phyloP scores from a whole-genome alignment of 2,888 invertebrate species.

The Palloptera scutellata region DNA sequence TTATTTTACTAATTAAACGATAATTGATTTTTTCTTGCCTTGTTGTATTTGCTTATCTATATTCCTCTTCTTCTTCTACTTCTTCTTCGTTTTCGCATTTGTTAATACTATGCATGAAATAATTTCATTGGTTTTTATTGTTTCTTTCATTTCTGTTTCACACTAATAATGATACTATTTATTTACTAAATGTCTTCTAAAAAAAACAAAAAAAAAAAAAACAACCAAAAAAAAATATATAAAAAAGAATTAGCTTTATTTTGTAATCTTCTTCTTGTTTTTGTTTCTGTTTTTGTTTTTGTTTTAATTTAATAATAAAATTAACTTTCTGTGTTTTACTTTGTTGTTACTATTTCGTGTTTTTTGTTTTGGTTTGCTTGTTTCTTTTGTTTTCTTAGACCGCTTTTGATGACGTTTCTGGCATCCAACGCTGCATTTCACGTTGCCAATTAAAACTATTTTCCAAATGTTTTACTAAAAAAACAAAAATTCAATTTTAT shows the following conservation, averaged over 20 bases:
- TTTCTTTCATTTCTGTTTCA: slow-evolving; percentile 34
- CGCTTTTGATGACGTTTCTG: slow-evolving; percentile 65
- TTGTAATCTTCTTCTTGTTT: slow-evolving; percentile 22
- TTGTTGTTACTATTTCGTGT: slow-evolving; percentile 4
- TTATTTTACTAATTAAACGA: slow-evolving; percentile 1
- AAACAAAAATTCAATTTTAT: background rate
- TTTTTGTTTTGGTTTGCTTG: slow-evolving; percentile 12
- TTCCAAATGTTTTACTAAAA: slow-evolving; percentile 62
- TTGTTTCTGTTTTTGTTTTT: slow-evolving; percentile 20
- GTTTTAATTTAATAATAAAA: slow-evolving; percentile 22
- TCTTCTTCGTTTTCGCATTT: slow-evolving; percentile 29
- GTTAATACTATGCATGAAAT: slow-evolving; percentile 36
- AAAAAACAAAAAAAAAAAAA: slow-evolving; percentile 32
- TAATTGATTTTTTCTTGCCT: slow-evolving; percentile 18
- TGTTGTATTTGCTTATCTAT: too few species aligned
- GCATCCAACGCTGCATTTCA: slow-evolving; percentile 65
- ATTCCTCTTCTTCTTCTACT: too few species aligned
- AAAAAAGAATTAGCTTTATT: background rate
- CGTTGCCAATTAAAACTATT: slow-evolving; percentile 64
- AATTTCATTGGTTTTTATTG: slow-evolving; percentile 36
- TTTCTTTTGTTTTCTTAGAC: slow-evolving; percentile 49
- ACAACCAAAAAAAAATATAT: slow-evolving; percentile 11
- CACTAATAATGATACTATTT: slow-evolving; percentile 45
- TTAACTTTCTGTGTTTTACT: slow-evolving; percentile 26
- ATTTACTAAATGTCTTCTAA: slow-evolving; percentile 41